Percentiles rank a stretch among this genome's conserved stretches.
Evolutionary conservation across 2,888 invertebrate genomes (phyloP).

Genomic region (Tiliacea citrago): DNA sequence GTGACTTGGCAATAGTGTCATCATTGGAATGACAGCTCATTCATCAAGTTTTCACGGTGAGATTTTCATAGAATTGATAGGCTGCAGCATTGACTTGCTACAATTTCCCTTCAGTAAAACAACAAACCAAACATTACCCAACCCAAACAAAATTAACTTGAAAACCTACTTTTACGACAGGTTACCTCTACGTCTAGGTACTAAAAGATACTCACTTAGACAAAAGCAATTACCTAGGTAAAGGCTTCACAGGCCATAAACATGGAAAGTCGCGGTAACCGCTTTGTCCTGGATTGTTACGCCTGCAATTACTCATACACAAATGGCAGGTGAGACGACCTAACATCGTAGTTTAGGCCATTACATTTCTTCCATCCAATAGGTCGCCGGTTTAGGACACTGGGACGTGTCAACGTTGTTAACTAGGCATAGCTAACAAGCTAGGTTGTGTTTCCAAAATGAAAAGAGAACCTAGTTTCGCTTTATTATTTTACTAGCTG

Average conservation of each 20-base stretch:
- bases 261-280: slow-evolving; percentile 32
- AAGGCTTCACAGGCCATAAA: slow-evolving; percentile 57
- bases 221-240: slow-evolving; percentile 31
- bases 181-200: background rate
- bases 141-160: slow-evolving; percentile 5
- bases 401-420: slow-evolving; percentile 1
- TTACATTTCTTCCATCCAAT: slow-evolving; percentile 23
- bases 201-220: slow-evolving; percentile 25
- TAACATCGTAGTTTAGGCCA: slow-evolving; percentile 33
- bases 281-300: slow-evolving; percentile 31
- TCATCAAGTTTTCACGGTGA: too few species aligned
- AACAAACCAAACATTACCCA: slow-evolving; percentile 13
- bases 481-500: too few species aligned
- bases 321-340: slow-evolving; percentile 38
- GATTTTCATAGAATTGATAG: too few species aligned
- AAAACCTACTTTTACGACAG: slow-evolving; percentile 13
- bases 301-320: slow-evolving; percentile 51
- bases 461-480: too few species aligned
- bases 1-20: too few species aligned
- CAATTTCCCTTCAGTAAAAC: background rate
- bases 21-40: too few species aligned
- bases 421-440: background rate
- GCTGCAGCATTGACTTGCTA: background rate
- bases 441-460: slow-evolving; percentile 4
- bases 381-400: slow-evolving; percentile 9